Evolutionary conservation across 2,888 invertebrate species (phyloP), one percentile per base, ranked within the genome.

Genomic region (Synanthedon tipuliformis): DNA sequence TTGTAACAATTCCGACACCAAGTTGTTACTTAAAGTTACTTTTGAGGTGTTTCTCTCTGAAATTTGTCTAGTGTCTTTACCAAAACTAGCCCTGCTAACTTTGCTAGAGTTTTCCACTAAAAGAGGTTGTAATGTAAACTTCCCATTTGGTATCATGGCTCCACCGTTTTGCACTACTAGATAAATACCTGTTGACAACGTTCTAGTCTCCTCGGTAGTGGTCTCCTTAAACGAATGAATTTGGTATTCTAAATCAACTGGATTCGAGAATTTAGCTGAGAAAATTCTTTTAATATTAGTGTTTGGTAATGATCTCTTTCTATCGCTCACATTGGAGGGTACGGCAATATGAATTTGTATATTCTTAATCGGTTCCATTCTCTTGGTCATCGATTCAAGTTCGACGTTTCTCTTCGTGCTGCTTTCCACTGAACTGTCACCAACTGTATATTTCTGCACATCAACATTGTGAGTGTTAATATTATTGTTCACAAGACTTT

Each of bases 241-340:
- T 65, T 80, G 77, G 54, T 82, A 84, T 59, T 75, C 77, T 49
- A 84, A 61, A 56, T 84, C 80, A 3, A 83, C 80, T 3, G 84
- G 82, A 4, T 72, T 65, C 0, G 69, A 71, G 68, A 84, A 66
- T 60, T 67, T 71, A 0, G 82, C 84, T 3, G 74, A 68, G 55
- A 84, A 84, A 0, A 84, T 68, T 61, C 74, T 78, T 55, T 74
- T 68, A 0, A 80, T 54, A 55, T 66, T 69, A 3, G 62, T 11
- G 2, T 69, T 60, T 11, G 67, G 64, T n/a, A 68, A 51, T 2
- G 76, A 71, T 54, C 78, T 64, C 53, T 73, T 81, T 23, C 59
- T 69, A 51, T 40, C 41, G 4, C 41, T 34, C 5, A 41, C 4
- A 23, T 62, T 65, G 50, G 61, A 68, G 0, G 82, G 81, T 41